A percentile compares a stretch with the other conserved stretches of the same genome.
Conservation (phyloP, 2,888 invertebrate genomes). For the Tetropium fuscum region DNA sequence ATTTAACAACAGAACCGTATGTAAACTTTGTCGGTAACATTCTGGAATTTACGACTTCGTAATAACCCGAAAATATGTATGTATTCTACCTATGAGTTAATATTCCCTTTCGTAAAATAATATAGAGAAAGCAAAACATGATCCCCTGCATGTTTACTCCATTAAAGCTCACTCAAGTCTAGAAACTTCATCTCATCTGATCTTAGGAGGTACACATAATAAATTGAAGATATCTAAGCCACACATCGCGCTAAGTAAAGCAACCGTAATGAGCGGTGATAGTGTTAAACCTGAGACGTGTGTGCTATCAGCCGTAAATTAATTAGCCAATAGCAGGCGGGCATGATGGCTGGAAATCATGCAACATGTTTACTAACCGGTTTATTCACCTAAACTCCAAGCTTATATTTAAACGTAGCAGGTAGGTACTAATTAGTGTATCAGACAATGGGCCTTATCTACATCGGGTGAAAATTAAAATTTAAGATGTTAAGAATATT, state of each 20-base stretch:
- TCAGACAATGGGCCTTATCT: not conserved
- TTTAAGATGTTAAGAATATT: too few species aligned
- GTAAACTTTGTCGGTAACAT: too few species aligned
- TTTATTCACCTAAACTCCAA: constrained; percentile 15
- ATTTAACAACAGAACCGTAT: too few species aligned
- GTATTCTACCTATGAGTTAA: too few species aligned
- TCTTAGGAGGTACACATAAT: constrained; percentile 29
- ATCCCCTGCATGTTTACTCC: too few species aligned
- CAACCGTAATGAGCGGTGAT: constrained; percentile 53
- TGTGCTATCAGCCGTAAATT: constrained; percentile 55
- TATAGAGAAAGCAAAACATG: too few species aligned
- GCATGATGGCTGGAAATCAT: constrained; percentile 48
- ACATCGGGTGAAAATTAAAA: not conserved
- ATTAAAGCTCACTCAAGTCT: too few species aligned
- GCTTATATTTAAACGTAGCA: not conserved
- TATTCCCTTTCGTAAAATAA: too few species aligned
- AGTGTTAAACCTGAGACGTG: constrained; percentile 53
- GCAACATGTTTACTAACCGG: constrained; percentile 39
- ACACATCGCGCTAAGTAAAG: constrained; percentile 46
- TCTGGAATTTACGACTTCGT: too few species aligned
- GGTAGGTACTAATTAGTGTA: constrained; percentile 6
- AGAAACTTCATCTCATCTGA: not conserved
- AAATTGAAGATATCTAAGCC: constrained; percentile 42
- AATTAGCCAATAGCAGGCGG: constrained; percentile 53
- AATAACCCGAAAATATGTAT: too few species aligned